A percentile compares a stretch with the other conserved stretches of the same genome.
These are phyloP conservation scores for Lepidiolamprologus cunningtoni DNA, from an alignment of 2,113 vertebrate species.

Conservation along the genomic window DNA sequence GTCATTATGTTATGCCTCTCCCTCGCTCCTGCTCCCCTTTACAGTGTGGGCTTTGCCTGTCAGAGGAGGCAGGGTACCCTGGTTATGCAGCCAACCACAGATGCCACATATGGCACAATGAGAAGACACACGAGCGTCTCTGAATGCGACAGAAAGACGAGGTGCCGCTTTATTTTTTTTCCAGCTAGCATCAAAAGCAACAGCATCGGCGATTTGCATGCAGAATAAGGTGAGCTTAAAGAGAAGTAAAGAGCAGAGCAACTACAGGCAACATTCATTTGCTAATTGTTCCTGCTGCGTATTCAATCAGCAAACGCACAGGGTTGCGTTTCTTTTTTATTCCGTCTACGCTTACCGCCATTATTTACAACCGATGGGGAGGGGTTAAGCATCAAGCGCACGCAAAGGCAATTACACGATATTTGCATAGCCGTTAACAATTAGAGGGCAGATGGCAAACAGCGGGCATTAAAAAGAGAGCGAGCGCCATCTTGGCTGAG, in stretches of 20 bases:
- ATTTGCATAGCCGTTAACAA: slow-evolving; percentile 79
- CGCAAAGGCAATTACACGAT: slow-evolving; percentile 79
- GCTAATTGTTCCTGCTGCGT: slow-evolving; percentile 57
- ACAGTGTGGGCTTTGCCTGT: slow-evolving; percentile 69
- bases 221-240: slow-evolving; percentile 50
- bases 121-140: slow-evolving; percentile 48
- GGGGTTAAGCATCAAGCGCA: slow-evolving; percentile 56
- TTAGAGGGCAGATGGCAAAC: slow-evolving; percentile 74
- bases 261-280: slow-evolving; percentile 36
- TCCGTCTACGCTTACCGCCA: background rate
- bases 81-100: slow-evolving; percentile 62
- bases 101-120: slow-evolving; percentile 74
- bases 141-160: slow-evolving; percentile 14
- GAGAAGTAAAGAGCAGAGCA: slow-evolving; percentile 22
- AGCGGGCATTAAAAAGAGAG: slow-evolving; percentile 58
- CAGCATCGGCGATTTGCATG: slow-evolving; percentile 38
- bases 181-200: slow-evolving; percentile 39
- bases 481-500: slow-evolving; percentile 74
- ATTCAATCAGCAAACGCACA: slow-evolving; percentile 34
- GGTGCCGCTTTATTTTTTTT: slow-evolving; percentile 47
- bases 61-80: slow-evolving; percentile 48
- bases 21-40: slow-evolving; percentile 52
- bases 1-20: slow-evolving; percentile 73
- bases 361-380: slow-evolving; percentile 47
- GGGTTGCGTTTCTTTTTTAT: slow-evolving; percentile 2